These are phyloP conservation scores for Sinelater perroti DNA, from an alignment of 2,888 invertebrate genomes.

Conservation along the genomic window DNA sequence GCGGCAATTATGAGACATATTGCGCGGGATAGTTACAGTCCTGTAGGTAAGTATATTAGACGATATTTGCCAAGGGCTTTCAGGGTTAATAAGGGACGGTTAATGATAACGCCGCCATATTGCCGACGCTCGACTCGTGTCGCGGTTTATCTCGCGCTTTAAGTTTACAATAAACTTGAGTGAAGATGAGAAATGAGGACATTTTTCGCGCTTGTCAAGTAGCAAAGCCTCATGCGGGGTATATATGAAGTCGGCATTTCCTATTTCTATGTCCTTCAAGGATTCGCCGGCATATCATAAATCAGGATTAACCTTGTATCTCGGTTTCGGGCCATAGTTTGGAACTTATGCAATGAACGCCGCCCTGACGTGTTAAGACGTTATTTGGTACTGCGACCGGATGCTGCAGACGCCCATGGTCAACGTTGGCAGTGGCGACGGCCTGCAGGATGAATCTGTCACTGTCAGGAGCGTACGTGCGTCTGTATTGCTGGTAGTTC, in stretches of 20 bases:
- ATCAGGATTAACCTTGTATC: slow-evolving; percentile 55
- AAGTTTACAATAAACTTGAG: slow-evolving; percentile 52
- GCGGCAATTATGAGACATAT: slow-evolving; percentile 52
- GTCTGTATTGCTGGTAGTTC: slow-evolving; percentile 25
- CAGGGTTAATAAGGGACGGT: slow-evolving; percentile 41
- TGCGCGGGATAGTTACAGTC: slow-evolving; percentile 36
- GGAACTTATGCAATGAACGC: slow-evolving; percentile 38
- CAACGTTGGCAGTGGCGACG: slow-evolving; percentile 28
- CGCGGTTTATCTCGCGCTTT: slow-evolving; percentile 48
- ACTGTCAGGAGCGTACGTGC: slow-evolving; percentile 40
- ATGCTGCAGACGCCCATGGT: slow-evolving; percentile 36
- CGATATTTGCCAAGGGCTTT: slow-evolving; percentile 31
- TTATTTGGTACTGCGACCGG: slow-evolving; percentile 27
- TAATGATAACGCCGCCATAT: slow-evolving; percentile 39
- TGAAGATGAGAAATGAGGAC: slow-evolving; percentile 54
- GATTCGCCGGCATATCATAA: slow-evolving; percentile 52
- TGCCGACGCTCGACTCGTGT: slow-evolving; percentile 35
- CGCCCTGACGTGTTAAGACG: slow-evolving; percentile 38
- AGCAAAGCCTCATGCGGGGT: slow-evolving; percentile 49
- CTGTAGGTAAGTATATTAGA: slow-evolving; percentile 17
- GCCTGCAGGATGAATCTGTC: slow-evolving; percentile 41
- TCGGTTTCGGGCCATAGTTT: slow-evolving; percentile 48
- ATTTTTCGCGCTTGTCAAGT: slow-evolving; percentile 54
- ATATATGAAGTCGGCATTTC: slow-evolving; percentile 53
- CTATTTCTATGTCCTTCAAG: slow-evolving; percentile 53